Percentiles rank a stretch among this genome's conserved stretches.
These are phyloP conservation scores for Eupithecia subumbrata DNA, from an alignment of 2,888 invertebrate species.

Conservation along the genomic window DNA sequence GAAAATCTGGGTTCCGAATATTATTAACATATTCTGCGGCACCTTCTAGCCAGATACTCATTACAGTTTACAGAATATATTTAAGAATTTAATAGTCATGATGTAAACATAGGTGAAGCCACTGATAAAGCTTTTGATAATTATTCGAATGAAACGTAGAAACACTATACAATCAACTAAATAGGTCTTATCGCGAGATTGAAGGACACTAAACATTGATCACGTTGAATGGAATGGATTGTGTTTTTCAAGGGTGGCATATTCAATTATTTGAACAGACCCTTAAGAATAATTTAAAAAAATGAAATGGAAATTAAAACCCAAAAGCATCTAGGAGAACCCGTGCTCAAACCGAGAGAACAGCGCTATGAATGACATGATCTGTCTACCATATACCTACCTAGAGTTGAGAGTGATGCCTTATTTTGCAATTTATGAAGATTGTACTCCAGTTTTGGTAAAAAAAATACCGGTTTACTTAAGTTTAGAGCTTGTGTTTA, in stretches of 20 bases:
- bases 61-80: background rate
- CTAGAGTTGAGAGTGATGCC: no score
- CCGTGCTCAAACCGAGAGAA: background rate
- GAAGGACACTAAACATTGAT: slow-evolving; percentile 8
- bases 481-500: background rate
- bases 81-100: background rate
- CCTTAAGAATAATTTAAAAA: no score
- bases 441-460: no score
- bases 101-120: slow-evolving; percentile 1
- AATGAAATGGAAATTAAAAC: background rate
- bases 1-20: background rate
- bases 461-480: background rate
- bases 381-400: no score
- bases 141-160: slow-evolving; percentile 14
- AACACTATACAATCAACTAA: slow-evolving; percentile 13
- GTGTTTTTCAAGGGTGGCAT: no score
- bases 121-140: slow-evolving; percentile 16
- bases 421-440: no score
- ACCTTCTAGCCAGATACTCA: background rate
- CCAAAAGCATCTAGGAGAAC: background rate
- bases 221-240: background rate
- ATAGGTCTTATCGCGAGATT: slow-evolving; percentile 15
- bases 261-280: no score
- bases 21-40: background rate
- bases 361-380: no score